Evolutionary conservation across 2,888 invertebrate species (phyloP).

Genomic region (Drosophila kambysellisi): DNA sequence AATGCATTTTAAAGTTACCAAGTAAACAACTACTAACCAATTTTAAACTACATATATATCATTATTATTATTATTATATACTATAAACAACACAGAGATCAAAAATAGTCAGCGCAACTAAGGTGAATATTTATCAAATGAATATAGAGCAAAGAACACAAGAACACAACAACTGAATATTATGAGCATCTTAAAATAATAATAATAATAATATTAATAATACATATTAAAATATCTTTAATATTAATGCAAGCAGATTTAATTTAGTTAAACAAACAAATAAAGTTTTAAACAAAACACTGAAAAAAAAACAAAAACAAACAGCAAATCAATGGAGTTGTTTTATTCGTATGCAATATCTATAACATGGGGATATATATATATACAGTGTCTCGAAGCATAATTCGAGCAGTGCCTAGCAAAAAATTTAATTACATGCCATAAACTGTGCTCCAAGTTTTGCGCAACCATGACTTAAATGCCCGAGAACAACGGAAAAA

Average conservation of each 20-base stretch:
- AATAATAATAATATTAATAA: constrained; percentile 37
- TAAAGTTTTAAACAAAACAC: constrained; percentile 74
- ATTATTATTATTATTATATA: constrained; percentile 16
- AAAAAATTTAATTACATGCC: too few relatives aligned
- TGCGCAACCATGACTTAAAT: too few relatives aligned
- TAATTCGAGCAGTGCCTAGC: too few relatives aligned
- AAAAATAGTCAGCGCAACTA: constrained; percentile 65
- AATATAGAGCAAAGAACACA: constrained; percentile 17
- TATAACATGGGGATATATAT: not conserved
- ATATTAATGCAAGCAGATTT: constrained; percentile 66
- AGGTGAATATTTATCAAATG: constrained; percentile 45
- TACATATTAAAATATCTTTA: constrained; percentile 59
- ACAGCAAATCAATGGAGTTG: not conserved
- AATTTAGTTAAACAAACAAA: constrained; percentile 70
- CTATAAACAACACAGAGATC: constrained; percentile 30
- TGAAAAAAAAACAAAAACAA: constrained; percentile 37
- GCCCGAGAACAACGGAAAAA: too few relatives aligned
- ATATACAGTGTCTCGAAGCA: too few relatives aligned
- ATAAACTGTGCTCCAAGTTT: too few relatives aligned
- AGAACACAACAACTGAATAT: constrained; percentile 25
- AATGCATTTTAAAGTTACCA: constrained; percentile 70
- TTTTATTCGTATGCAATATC: not conserved
- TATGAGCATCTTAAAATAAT: constrained; percentile 33
- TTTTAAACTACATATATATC: constrained; percentile 56
- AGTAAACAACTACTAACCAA: constrained; percentile 68